Base-by-base conservation (phyloP, 2,888 invertebrate species). In the Calliopum simillimum region DNA sequence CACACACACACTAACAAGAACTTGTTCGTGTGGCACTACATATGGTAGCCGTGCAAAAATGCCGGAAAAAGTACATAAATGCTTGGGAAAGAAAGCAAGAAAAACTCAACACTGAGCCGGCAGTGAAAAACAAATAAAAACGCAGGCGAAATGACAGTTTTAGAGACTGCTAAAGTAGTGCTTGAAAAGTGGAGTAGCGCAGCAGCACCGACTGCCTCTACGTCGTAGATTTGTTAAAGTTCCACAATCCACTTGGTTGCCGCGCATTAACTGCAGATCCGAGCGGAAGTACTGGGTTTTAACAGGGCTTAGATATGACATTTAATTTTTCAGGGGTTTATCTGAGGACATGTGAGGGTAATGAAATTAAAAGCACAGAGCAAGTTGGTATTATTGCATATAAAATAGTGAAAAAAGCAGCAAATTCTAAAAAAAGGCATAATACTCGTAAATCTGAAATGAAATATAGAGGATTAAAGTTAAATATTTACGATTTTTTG, bases 301-400 rank as follows among this genome's bases (percentile, higher is more conserved):
- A 43, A 53, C 55, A 53, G 19, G 65, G 55, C 55, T 65, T 43
- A 49, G 43, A 43, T 13, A 14, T 65, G 65, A 65, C 53, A 65
- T 65, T 65, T 65, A 65, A 65, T 65, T 65, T 65, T 65, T 65
- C 65, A 65, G 43, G 12, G 23, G 41, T 63, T 61, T 61, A 61
- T 46, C 44, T 61, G 19, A 59, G 41, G 43, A 41, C 14, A 59
- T 33, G 59, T 43, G 19, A 33, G 59, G 41, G 59, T 59, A 59
- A 59, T 59, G 59, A 59, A 59, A 59, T 59, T 43, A 59, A 59
- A n/a, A n/a, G n/a, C n/a, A 13, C 19, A 59, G 59, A 59, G 59
- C n/a, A 14, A 59, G 59, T 41, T 43, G 16, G 43, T 13, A n/a
- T 1, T 25, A 59, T 19, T 19, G 59, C n/a, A 8, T 41, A 19